phyloP scores from a whole-genome alignment of 2,797 vertebrate species.

The Amblyraja radiata region DNA sequence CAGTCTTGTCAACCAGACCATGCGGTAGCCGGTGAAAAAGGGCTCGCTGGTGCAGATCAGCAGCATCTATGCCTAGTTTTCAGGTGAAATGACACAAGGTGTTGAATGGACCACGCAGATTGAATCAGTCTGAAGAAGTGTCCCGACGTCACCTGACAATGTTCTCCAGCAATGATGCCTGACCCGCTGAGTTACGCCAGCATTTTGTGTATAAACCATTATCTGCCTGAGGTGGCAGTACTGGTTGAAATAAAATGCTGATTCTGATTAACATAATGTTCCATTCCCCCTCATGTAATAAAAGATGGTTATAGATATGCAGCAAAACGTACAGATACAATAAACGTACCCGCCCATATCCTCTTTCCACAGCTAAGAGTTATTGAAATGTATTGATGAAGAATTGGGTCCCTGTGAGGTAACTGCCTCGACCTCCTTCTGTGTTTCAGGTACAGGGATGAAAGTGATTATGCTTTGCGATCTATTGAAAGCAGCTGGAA shows the following conservation, averaged over 20 bases:
- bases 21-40: no score
- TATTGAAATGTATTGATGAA: neutral
- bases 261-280: neutral
- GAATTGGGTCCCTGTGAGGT: neutral
- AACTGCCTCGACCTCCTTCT: slow-evolving; percentile 21
- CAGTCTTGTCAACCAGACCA: no score
- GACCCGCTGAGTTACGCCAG: no score
- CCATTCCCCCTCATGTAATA: neutral
- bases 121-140: neutral
- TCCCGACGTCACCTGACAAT: no score
- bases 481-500: slow-evolving; percentile 98
- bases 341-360: neutral
- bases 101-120: no score
- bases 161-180: no score
- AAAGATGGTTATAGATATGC: no score
- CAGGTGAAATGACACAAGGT: no score
- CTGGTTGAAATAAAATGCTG: neutral
- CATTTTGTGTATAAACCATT: no score
- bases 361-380: neutral
- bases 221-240: neutral
- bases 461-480: slow-evolving; percentile 93
- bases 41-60: no score
- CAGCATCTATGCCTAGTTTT: no score
- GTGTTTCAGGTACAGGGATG: slow-evolving; percentile 80
- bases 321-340: neutral